Evolutionary conservation across 2,797 vertebrate species (phyloP), one percentile per base, ranked within the genome.

Genomic region (Sebastes itinus): DNA sequence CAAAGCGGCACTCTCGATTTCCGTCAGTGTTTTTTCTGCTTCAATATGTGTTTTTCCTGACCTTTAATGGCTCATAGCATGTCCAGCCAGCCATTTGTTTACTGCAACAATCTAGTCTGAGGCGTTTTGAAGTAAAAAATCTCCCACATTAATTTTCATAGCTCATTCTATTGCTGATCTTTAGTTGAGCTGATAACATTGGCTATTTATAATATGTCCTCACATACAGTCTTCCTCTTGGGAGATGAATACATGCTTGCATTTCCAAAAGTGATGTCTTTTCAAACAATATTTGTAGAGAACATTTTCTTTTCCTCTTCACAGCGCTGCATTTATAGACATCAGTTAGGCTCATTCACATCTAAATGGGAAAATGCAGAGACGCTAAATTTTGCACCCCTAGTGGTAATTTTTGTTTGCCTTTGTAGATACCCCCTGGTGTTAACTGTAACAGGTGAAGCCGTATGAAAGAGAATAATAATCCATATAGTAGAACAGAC

Each of bases 121-220:
- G 18, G 56, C 30, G 2, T 60, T 58, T 62, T 63, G 58, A 75
- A 78, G 42, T 49, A 4, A 62, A 27, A 83, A 62, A 55, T 61
- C 56, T 68, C 22, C 25, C 59, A 16, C 27, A 33, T 78, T 46
- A 2, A 70, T 82, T 68, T 72, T 66, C 9, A 46, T 16, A 20
- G 12, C 18, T 66, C 10, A 14, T 63, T 75, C 30, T 69, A 54
- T 78, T 72, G 30, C 49, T 59, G 14, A 67, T 62, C 13, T 64
- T 30, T 56, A 72, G 18, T 42, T 32, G 13, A 60, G 52, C 61
- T 54, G 33, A 65, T 73, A 35, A 27, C 56, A 38, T 65, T 52
- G 16, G 28, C 75, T 87, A 23, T 80, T 81, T 63, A 38, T 70
- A 61, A 16, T 65, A 74, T 65, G 32, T 65, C 14, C 16, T 70